These are phyloP conservation scores for Narcine bancroftii DNA, from an alignment of 2,113 vertebrate genomes.

Conservation along the genomic window DNA sequence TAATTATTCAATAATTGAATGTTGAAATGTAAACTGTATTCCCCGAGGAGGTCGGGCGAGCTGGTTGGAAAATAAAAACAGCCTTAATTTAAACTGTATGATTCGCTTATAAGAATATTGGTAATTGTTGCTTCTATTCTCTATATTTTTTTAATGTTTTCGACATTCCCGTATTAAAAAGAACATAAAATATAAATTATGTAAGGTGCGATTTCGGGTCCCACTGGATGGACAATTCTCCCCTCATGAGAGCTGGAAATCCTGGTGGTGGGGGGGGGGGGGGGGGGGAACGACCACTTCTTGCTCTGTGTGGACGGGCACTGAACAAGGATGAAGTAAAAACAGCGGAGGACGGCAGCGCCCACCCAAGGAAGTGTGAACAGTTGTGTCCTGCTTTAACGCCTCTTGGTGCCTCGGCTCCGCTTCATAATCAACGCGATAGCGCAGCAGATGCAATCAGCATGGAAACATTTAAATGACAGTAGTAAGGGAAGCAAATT, in stretches of 20 bases:
- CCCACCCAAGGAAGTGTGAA: conserved; percentile 11
- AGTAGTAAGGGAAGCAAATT: neutral
- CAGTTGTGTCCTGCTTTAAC: neutral
- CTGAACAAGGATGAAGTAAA: neutral
- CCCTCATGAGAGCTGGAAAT: neutral
- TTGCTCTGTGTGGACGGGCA: neutral
- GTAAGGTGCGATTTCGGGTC: neutral
- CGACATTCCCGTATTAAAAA: neutral
- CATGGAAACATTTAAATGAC: too few species aligned
- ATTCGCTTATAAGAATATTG: neutral
- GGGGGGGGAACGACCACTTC: neutral
- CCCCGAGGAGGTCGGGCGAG: neutral
- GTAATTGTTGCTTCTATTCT: too few species aligned
- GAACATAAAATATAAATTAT: neutral
- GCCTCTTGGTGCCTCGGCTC: neutral
- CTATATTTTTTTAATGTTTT: neutral
- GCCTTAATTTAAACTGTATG: neutral
- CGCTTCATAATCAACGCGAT: neutral
- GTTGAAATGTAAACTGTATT: neutral
- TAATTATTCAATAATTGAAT: neutral
- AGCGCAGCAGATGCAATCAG: neutral
- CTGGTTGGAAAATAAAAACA: neutral
- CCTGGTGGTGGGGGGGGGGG: too few species aligned
- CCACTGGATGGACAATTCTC: neutral
- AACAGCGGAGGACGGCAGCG: neutral